phyloP scores from a whole-genome alignment of 2,888 invertebrate genomes.

The Drosophila dives region DNA sequence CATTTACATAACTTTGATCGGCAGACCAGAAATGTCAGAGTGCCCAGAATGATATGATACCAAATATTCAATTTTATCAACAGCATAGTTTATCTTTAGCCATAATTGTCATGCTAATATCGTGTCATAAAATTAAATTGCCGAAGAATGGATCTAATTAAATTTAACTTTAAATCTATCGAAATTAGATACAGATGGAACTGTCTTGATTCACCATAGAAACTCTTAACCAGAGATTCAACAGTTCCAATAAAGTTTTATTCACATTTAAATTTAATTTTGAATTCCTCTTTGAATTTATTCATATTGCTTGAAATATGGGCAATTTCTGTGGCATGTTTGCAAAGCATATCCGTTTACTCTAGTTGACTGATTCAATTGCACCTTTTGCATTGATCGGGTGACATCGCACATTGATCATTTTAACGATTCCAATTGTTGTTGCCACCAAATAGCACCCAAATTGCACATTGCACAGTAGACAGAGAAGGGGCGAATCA shows the following conservation, averaged over 20 bases:
- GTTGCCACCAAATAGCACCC: conserved; percentile 16
- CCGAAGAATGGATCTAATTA: conserved; percentile 6
- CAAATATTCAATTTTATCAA: conserved; percentile 9
- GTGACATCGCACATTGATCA: conserved; percentile 40
- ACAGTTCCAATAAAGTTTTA: not conserved
- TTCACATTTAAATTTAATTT: fast-evolving
- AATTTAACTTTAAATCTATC: not conserved
- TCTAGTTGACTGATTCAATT: conserved; percentile 1
- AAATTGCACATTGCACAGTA: conserved; percentile 40
- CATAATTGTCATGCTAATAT: conserved; percentile 11
- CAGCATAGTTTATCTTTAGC: conserved; percentile 4
- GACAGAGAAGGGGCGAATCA: conserved; percentile 35
- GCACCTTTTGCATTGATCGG: conserved; percentile 45
- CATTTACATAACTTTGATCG: conserved; percentile 44
- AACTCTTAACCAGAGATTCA: not conserved
- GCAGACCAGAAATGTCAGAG: conserved; percentile 15
- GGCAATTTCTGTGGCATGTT: not conserved
- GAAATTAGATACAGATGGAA: not conserved
- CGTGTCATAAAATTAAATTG: not conserved
- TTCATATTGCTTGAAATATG: not conserved
- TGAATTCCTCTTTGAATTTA: not conserved
- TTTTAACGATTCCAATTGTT: conserved; percentile 35
- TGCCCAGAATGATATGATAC: conserved; percentile 16
- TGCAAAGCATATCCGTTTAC: not conserved
- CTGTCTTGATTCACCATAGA: not conserved